Evolutionary conservation across 2,797 vertebrate genomes (phyloP).

Genomic region (Apogon hyalosoma): DNA sequence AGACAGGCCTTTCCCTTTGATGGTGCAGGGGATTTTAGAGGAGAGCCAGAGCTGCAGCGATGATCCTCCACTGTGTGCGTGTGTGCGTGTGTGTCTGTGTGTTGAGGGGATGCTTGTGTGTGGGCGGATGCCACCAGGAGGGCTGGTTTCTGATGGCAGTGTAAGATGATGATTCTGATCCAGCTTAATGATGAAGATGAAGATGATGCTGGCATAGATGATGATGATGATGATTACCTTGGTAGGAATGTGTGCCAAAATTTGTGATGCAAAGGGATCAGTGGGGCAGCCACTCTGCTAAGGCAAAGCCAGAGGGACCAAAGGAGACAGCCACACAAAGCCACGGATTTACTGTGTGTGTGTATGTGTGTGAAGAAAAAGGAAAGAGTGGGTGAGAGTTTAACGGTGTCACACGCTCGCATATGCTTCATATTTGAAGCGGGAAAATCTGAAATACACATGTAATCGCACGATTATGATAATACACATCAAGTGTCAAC

Average conservation of each 20-base stretch:
- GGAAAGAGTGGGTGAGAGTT: conserved; percentile 28
- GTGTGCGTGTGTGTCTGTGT: conserved; percentile 6
- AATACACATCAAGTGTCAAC: conserved; percentile 81
- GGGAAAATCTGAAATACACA: conserved; percentile 79
- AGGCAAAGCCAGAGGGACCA: conserved; percentile 68
- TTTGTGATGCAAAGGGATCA: conserved; percentile 59
- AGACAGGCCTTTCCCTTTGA: conserved; percentile 81
- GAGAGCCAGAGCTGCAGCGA: conserved; percentile 62
- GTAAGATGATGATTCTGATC: conserved; percentile 68
- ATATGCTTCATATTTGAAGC: conserved; percentile 62
- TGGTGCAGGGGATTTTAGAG: conserved; percentile 77
- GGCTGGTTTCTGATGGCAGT: conserved; percentile 48
- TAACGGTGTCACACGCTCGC: conserved; percentile 53
- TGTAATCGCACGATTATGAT: conserved; percentile 83
- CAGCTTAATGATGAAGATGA: conserved; percentile 77
- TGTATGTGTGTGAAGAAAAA: conserved; percentile 12
- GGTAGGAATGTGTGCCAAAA: conserved; percentile 43
- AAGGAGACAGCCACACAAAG: conserved; percentile 71
- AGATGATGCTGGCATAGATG: conserved; percentile 51
- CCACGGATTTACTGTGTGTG: conserved; percentile 60
- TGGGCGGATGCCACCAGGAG: conserved; percentile 58
- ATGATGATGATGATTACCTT: conserved; percentile 58
- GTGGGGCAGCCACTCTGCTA: conserved; percentile 49
- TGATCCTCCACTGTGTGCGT: conserved; percentile 71
- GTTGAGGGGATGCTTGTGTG: conserved; percentile 23